Evolutionary conservation across 2,113 vertebrate species (phyloP).

Genomic region (Rutilus rutilus): DNA sequence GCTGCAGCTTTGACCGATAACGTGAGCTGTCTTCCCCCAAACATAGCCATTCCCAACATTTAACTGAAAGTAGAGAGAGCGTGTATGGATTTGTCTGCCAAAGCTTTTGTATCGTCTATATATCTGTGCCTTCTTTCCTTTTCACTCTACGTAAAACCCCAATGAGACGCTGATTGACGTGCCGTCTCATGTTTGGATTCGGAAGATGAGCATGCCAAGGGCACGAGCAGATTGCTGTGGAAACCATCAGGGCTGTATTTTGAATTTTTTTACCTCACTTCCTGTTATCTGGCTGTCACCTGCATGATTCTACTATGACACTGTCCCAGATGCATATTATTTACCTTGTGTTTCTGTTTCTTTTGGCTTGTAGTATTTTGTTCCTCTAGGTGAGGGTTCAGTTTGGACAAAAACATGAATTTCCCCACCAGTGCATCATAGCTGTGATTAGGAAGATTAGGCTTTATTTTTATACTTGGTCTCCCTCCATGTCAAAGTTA

Average conservation of each 20-base stretch:
- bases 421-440: not conserved
- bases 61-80: slow-evolving; percentile 49
- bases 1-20: slow-evolving; percentile 82
- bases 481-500: not conserved
- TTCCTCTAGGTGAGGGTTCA: slow-evolving; percentile 38
- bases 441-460: not conserved
- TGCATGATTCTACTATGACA: slow-evolving; percentile 81
- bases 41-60: slow-evolving; percentile 64
- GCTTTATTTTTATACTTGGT: not conserved
- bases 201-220: slow-evolving; percentile 91
- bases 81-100: slow-evolving; percentile 57
- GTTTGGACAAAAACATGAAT: slow-evolving; percentile 5
- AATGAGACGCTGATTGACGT: slow-evolving; percentile 65
- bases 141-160: slow-evolving; percentile 55
- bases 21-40: slow-evolving; percentile 78
- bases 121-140: slow-evolving; percentile 65
- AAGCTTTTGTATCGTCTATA: slow-evolving; percentile 73
- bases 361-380: slow-evolving; percentile 52
- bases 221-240: slow-evolving; percentile 85
- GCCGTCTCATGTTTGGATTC: slow-evolving; percentile 80
- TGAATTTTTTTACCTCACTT: slow-evolving; percentile 76
- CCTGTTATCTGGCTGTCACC: slow-evolving; percentile 72
- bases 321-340: slow-evolving; percentile 77
- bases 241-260: slow-evolving; percentile 86
- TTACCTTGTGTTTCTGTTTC: slow-evolving; percentile 61